Base-by-base conservation (phyloP, 2,888 invertebrate genomes). In the Malthinus seriepunctatus region DNA sequence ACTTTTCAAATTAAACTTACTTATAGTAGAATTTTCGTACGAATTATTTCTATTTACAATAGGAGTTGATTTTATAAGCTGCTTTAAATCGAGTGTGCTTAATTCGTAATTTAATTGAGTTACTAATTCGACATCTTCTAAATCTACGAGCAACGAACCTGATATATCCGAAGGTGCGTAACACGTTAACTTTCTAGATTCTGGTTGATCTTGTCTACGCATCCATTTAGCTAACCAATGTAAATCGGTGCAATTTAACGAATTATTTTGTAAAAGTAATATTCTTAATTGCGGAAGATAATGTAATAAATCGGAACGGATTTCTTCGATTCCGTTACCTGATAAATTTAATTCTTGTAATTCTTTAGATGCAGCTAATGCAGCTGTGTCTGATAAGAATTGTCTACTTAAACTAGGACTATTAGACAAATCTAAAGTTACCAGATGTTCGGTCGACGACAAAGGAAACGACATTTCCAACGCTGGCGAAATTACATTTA, bases 361-460 rank as follows among this genome's bases (percentile, higher is more conserved):
- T 73, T 86, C 85, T 51, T 86, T 83, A 70, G 90, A 86, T 1
- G 89, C 89, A 15, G 88, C 87, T 61, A 90, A 78, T 6, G 88
- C 86, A 1, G 89, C 88, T 32, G 88, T 86, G 74, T 90, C 89
- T 44, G 86, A 85, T 64, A 93, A 79, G 56, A 89, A 80, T 73
- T 87, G 87, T 55, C 84, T 80, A 37, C 89, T 88, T 65, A 93
- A 82, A 60, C 84, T 84, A 0, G 88, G 86, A 74, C 92, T 93
- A 59, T 85, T 82, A 63, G 90, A 88, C 48, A 94, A 81, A 78
- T 93, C 90, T 64, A 94, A 82, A 71, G 84, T 84, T 71, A 88
- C 85, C 56, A 93, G 81, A 69, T 85, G 84, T 73, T 88, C 88
- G 12, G 88, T 86, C 11, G 89, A 84, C 9, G 88, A 85, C 69